A percentile compares a stretch with the other conserved stretches of the same genome.
Evolutionary conservation across 1,140 invertebrate genomes (phyloP).

Genomic region (Cataglyphis hispanica): DNA sequence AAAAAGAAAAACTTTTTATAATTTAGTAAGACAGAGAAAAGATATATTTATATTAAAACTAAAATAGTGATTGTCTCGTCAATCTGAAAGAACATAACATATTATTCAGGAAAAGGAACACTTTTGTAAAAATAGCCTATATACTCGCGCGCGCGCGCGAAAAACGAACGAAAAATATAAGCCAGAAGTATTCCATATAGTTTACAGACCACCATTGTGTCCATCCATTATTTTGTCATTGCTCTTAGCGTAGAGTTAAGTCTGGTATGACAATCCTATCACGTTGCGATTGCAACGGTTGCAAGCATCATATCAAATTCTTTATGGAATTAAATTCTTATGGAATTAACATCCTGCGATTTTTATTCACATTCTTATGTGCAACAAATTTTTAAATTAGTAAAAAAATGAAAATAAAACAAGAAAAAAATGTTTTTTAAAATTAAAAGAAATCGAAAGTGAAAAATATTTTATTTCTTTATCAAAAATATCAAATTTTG

Average conservation of each 20-base stretch:
- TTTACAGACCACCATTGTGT: conserved; percentile 31
- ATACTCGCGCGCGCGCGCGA: too few species aligned
- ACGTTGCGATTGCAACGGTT: background rate
- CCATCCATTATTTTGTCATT: conserved; percentile 29
- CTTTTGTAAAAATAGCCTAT: background rate
- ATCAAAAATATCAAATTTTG: too few species aligned
- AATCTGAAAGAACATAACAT: too few species aligned
- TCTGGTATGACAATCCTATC: background rate
- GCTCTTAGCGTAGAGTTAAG: conserved; percentile 26
- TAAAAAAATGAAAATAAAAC: background rate
- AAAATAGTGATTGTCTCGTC: too few species aligned
- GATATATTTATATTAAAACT: too few species aligned
- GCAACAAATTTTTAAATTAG: background rate
- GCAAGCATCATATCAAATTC: background rate
- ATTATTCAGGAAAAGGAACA: background rate
- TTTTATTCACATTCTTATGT: background rate
- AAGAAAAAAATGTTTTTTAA: background rate
- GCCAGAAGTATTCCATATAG: background rate
- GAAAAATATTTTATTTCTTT: too few species aligned
- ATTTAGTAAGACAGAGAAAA: too few species aligned
- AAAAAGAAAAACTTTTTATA: too few species aligned
- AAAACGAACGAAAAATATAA: background rate
- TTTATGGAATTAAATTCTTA: too few species aligned
- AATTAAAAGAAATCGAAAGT: too few species aligned
- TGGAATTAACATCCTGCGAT: background rate